Evolutionary conservation across 2,888 invertebrate species (phyloP).

Genomic region (Drosophila greeni): DNA sequence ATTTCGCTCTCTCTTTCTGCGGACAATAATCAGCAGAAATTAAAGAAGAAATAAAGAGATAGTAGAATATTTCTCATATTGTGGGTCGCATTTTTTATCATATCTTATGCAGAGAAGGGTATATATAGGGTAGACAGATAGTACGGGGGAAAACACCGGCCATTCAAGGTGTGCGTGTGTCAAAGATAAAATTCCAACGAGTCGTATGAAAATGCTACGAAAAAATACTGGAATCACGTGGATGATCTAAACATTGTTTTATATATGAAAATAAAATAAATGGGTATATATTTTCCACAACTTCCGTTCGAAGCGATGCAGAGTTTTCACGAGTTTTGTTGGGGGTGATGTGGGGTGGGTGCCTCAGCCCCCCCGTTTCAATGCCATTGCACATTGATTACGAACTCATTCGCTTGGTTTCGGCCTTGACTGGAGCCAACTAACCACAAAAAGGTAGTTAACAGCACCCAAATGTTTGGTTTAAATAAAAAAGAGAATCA

Average conservation of each 20-base stretch:
- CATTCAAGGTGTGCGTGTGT: background rate
- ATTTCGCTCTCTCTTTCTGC: background rate
- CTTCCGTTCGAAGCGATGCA: background rate
- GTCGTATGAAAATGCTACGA: constrained; percentile 21
- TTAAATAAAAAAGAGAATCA: constrained; percentile 14
- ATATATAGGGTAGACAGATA: constrained; percentile 10
- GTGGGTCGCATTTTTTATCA: constrained; percentile 30
- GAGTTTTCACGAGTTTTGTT: background rate
- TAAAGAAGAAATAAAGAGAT: constrained; percentile 1
- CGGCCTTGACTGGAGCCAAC: constrained; percentile 27
- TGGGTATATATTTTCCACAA: background rate
- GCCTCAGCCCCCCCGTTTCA: constrained; percentile 25
- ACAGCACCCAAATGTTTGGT: constrained; percentile 13
- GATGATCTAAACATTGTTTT: background rate
- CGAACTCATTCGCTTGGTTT: constrained; percentile 13
- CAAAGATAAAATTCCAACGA: constrained; percentile 25
- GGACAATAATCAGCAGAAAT: constrained; percentile 1
- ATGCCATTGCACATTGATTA: constrained; percentile 44
- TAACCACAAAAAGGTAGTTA: constrained; percentile 28
- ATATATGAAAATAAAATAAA: background rate
- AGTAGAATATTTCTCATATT: constrained; percentile 2
- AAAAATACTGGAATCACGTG: constrained; percentile 12
- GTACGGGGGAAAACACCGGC: constrained; percentile 4
- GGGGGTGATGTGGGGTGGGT: background rate
- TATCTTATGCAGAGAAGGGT: constrained; percentile 17